Evolutionary conservation across 2,797 vertebrate species (phyloP), one percentile per base, ranked within the genome.

Genomic region (Gila robusta): DNA sequence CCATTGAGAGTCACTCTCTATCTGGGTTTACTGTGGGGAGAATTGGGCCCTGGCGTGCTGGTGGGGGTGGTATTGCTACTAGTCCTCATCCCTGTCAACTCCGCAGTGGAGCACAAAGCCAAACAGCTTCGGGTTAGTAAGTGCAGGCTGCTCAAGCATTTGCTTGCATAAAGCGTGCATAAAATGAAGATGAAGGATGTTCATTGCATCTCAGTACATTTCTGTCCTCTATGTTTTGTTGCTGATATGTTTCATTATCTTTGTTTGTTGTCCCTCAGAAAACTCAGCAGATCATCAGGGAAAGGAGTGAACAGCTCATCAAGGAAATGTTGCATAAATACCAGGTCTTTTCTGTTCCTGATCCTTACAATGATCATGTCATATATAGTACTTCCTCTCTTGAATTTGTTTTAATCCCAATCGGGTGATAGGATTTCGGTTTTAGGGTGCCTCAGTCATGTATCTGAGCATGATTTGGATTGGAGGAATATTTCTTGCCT

Each of bases 321-420:
- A 93, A 87, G 89, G 93, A 95, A 92, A 93, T 94, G 26, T 89
- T 95, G 82, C 90, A 92, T 67, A 92, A 93, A 90, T 94, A 94
- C 91, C 94, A 95, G 92, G 92, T 96, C 7, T 62, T 49, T 70
- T 44, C 44, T 62, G 17, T 59, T 70, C 21, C 77, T 64, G 62
- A 44, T 79, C 76, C 77, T 79, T 5, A 6, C 16, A 52, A 5
- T 80, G 35, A 26, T 47, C 21, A 32, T 39, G 2, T 54, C n/a
- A 49, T 81, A 21, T 74, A 32, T 67, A 56, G 47, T 14, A 11
- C 8, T n/a, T 71, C 35, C n/a, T 41, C 21, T 9, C 14, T 62
- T 79, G 23, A 79, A 79, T 78, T 78, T 19, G 2, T 62, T 62
- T 41, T 5, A 62, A 6, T 41, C 54, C 23, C 4, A 19, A 19